Percentiles rank a stretch among this genome's conserved stretches.
These are phyloP conservation scores for Sarcophaga subvicina DNA, from an alignment of 2,888 invertebrate genomes.

Conservation along the genomic window DNA sequence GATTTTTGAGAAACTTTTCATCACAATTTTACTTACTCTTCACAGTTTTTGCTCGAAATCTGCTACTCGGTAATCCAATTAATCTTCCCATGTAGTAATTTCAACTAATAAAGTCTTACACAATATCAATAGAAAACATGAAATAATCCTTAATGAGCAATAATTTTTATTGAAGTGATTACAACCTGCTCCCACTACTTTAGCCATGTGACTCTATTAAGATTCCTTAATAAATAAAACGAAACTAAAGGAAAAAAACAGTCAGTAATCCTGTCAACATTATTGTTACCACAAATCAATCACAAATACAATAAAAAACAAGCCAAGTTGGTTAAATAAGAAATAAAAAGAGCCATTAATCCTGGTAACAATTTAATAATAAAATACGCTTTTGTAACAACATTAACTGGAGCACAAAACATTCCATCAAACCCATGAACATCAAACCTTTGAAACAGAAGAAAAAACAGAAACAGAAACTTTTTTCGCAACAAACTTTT, in stretches of 20 bases:
- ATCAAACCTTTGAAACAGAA: slow-evolving; percentile 18
- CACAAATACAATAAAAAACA: slow-evolving; percentile 24
- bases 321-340: background rate
- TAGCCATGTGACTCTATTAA: too few relatives aligned
- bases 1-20: too few relatives aligned
- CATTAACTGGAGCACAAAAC: slow-evolving; percentile 44
- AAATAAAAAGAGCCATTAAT: slow-evolving; percentile 43
- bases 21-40: too few relatives aligned
- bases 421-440: slow-evolving; percentile 6
- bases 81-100: too few relatives aligned
- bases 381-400: slow-evolving; percentile 6
- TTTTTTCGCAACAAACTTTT: slow-evolving; percentile 55
- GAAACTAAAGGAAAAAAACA: background rate
- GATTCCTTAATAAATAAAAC: too few relatives aligned
- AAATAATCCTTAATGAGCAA: too few relatives aligned
- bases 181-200: too few relatives aligned
- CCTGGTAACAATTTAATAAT: slow-evolving; percentile 58
- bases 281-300: slow-evolving; percentile 56
- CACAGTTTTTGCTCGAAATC: too few relatives aligned
- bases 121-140: too few relatives aligned
- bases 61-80: too few relatives aligned
- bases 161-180: too few relatives aligned
- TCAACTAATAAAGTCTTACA: too few relatives aligned
- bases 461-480: slow-evolving; percentile 21
- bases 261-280: slow-evolving; percentile 1